Evolutionary conservation across 2,888 invertebrate genomes (phyloP).

Genomic region (Ommatoiulus sabulosus): DNA sequence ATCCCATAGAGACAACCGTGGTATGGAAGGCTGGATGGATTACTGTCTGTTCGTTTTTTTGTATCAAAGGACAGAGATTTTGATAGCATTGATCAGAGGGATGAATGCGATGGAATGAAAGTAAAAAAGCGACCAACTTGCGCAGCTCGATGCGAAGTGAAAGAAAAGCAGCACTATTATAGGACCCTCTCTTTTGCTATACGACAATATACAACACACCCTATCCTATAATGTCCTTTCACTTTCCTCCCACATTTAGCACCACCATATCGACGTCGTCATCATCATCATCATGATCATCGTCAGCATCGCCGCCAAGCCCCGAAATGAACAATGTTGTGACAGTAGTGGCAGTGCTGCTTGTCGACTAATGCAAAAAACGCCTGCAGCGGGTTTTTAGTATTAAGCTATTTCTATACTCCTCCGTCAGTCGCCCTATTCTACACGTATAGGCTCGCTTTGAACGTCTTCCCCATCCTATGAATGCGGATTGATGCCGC

Average conservation of each 20-base stretch:
- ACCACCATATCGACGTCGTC: too few relatives aligned
- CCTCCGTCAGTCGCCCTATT: background rate
- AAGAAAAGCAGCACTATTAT: slow-evolving; percentile 10
- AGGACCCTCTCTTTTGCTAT: background rate
- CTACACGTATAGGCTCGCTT: background rate
- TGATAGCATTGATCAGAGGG: background rate
- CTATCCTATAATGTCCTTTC: slow-evolving; percentile 38
- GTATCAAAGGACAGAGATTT: background rate
- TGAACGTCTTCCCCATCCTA: background rate
- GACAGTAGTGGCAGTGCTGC: background rate
- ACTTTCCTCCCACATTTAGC: background rate
- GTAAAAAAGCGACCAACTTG: slow-evolving; percentile 4
- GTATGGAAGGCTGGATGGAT: background rate
- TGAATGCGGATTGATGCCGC: background rate
- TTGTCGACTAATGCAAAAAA: background rate
- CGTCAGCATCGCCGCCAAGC: background rate
- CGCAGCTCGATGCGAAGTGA: background rate
- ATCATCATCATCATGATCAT: background rate
- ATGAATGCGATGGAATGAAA: background rate
- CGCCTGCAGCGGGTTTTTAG: background rate
- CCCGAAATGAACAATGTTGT: slow-evolving; percentile 11
- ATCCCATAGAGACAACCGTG: background rate
- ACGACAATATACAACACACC: background rate
- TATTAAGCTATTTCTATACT: background rate
- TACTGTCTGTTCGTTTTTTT: background rate